Conservation (phyloP, 2,113 vertebrate genomes). For the Ptychochromis oligacanthus region DNA sequence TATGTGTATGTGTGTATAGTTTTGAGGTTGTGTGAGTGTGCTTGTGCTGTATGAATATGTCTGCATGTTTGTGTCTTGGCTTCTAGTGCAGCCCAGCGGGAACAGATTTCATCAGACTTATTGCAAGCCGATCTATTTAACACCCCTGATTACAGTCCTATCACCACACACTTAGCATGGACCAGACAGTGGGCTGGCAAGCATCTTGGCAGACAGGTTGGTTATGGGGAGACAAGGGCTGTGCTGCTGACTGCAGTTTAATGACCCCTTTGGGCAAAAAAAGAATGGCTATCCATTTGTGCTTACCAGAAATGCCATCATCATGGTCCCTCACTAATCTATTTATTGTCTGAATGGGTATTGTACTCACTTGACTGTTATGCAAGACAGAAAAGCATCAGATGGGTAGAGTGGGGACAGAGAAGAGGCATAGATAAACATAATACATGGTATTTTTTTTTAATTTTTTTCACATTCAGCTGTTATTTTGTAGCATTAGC, state of each 20-base stretch:
- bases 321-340: neutral
- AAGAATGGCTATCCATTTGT: neutral
- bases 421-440: neutral
- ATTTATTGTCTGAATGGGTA: neutral
- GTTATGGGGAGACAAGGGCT: neutral
- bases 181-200: constrained; percentile 11
- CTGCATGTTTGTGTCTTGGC: neutral
- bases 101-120: constrained; percentile 48
- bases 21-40: neutral
- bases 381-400: neutral
- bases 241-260: constrained; percentile 33
- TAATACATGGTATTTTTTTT: neutral
- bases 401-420: neutral
- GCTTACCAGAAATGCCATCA: neutral
- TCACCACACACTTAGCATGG: constrained; percentile 20
- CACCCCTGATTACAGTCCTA: constrained; percentile 42
- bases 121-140: constrained; percentile 35
- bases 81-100: constrained; percentile 13
- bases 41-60: neutral
- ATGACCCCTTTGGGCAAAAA: constrained; percentile 19
- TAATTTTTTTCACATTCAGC: no score
- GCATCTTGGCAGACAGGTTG: constrained; percentile 33
- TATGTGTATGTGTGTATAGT: neutral
- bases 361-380: neutral
- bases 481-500: neutral